Base-by-base conservation (phyloP, 1,140 invertebrate species). In the Cherax quadricarinatus region DNA sequence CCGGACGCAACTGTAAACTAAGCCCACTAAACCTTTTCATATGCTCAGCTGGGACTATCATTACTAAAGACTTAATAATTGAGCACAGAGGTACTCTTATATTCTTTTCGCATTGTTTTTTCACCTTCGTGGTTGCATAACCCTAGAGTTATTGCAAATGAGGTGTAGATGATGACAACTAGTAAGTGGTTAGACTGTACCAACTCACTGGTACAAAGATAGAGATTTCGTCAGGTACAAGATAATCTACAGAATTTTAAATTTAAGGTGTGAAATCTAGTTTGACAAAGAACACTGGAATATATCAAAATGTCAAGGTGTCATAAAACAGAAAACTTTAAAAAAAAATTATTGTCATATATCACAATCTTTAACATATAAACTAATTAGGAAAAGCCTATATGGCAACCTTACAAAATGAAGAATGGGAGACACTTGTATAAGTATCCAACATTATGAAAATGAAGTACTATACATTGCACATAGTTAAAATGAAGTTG, bases 401-500 rank as follows among this genome's bases (percentile, higher is more conserved):
- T 87, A 87, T 81, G 90, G 90, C 90, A 91, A 91, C 90, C 48
- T 82, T 86, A 91, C n/a, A 91, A 86, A 91, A 86, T 86, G 57
- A 91, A 81, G 51, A 89, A 86, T 66, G 57, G 66, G 85, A 86
- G 90, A 91, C 24, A 86, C 48, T 80, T 87, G 84, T 60, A 81
- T 51, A 70, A 57, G 30, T 51, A 81, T 49, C 75, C 84, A 79
- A 78, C 81, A 78, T 62, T 53, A 57, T 84, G 62, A 87, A 86
- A 90, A 80, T 91, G 90, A 91, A 91, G 90, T 91, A 91, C 90
- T 86, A 91, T 73, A 91, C 84, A 91, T 91, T 91, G 90, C 90
- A 91, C 90, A 86, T 86, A 41, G 90, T 91, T 91, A 86, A 91
- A 80, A 81, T 51, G 78, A 87, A 57, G 70, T 30, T 21, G 81